Evolutionary conservation across 2,888 invertebrate genomes (phyloP), one percentile per base, ranked within the genome.

Genomic region (Callyntrura guangdongensis): DNA sequence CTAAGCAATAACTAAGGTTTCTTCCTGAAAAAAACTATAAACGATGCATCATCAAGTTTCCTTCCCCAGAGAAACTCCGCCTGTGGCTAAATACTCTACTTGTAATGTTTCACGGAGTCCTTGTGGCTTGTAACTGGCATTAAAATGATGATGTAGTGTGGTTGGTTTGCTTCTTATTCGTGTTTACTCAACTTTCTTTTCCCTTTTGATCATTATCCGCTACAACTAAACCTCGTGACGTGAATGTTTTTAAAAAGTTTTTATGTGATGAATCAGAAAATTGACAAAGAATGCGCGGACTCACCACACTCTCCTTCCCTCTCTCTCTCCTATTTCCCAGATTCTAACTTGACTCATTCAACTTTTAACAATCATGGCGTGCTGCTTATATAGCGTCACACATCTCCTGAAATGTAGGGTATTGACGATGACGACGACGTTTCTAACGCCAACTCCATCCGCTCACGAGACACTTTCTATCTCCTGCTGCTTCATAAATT

Each of bases 201-300:
- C 36, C 49, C 72, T 72, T 69, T 74, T 74, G 74, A 74, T 47
- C 47, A 74, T 74, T 49, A 74, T 20, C 74, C 74, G 74, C 49
- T 49, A 47, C 49, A 74, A 74, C 25, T 49, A 47, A 74, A 47
- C 20, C 74, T 49, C 49, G 22, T 74, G 74, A 74, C 49, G 74
- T 47, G n/a, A 2, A 14, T 36, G 11, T 22, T 47, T 74, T 9
- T 61, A n/a, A 17, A 6, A 17, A n/a, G n/a, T n/a, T 74, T 74
- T 74, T 17, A 59, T 36, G 45, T 56, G 56, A 79, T 79, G 79
- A 79, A 59, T 79, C 27, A 56, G 79, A 56, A 79, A 79, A 79
- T 59, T 79, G 79, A 79, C 79, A 79, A 79, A 79, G 59, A 56
- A 53, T 59, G 79, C 14, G 20, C 0, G 59, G 36, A 36, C 36